Evolutionary conservation across 2,113 vertebrate species (phyloP).

Genomic region (Melospiza melodia): DNA sequence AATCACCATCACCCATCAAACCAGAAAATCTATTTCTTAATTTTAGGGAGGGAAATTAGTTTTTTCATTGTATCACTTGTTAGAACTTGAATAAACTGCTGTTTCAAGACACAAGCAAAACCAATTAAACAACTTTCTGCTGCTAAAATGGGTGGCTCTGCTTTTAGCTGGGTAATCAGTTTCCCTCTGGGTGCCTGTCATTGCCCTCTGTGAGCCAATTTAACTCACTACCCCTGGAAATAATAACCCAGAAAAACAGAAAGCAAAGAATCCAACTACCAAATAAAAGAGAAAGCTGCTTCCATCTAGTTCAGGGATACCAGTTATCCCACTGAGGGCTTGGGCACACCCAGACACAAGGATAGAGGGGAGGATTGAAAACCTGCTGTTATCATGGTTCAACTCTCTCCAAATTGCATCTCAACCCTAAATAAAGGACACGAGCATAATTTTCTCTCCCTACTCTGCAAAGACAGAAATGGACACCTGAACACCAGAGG

Average conservation of each 20-base stretch:
- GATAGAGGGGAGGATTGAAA: background rate
- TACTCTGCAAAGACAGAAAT: background rate
- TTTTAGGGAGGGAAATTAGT: background rate
- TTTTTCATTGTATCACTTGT: background rate
- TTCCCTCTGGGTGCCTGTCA: background rate
- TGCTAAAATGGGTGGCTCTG: background rate
- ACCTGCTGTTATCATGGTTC: background rate
- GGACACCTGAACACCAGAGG: background rate
- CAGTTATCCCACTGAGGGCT: background rate
- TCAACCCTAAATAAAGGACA: background rate
- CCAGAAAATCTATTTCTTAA: background rate
- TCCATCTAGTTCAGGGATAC: background rate
- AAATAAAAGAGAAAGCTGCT: background rate
- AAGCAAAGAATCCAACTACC: background rate
- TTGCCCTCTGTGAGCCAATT: background rate
- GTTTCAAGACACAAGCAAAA: background rate
- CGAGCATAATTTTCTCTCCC: rapidly evolving
- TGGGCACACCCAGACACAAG: background rate
- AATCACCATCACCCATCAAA: background rate
- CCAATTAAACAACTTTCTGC: background rate
- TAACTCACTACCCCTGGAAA: background rate
- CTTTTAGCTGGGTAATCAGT: background rate
- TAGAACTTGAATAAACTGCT: background rate
- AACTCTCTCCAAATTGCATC: background rate
- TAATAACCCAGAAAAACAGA: background rate